phyloP scores from a whole-genome alignment of 2,113 vertebrate genomes.

The Tiliqua scincoides region DNA sequence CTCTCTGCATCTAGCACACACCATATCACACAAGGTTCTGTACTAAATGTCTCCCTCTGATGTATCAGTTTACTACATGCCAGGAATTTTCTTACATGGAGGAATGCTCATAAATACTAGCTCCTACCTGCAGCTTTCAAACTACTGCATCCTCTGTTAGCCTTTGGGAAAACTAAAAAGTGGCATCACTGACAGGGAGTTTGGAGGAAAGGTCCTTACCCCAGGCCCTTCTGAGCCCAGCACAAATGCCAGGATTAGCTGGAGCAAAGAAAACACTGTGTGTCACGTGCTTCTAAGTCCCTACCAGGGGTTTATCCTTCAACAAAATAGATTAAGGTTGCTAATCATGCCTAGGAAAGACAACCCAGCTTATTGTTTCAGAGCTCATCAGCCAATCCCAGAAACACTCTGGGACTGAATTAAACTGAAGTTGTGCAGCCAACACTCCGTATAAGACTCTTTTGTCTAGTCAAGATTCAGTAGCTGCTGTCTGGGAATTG shows the following conservation, averaged over 20 bases:
- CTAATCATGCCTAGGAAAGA: background rate
- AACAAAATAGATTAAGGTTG: conserved; percentile 13
- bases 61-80: too few relatives aligned
- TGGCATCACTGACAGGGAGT: too few relatives aligned
- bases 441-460: background rate
- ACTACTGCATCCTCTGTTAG: too few relatives aligned
- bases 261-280: background rate
- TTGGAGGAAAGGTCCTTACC: too few relatives aligned
- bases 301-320: background rate
- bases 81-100: too few relatives aligned
- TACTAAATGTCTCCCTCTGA: too few relatives aligned
- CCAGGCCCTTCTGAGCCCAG: background rate
- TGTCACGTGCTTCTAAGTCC: background rate
- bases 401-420: background rate
- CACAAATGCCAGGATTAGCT: background rate
- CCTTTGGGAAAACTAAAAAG: too few relatives aligned
- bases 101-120: too few relatives aligned
- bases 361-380: background rate
- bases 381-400: background rate
- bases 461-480: background rate
- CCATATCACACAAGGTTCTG: too few relatives aligned
- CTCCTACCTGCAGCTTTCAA: too few relatives aligned
- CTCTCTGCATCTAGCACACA: too few relatives aligned
- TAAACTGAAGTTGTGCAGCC: background rate
- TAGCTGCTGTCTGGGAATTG: background rate